Evolutionary conservation across 2,797 vertebrate genomes (phyloP), one percentile per base, ranked within the genome.

Genomic region (Alauda arvensis): DNA sequence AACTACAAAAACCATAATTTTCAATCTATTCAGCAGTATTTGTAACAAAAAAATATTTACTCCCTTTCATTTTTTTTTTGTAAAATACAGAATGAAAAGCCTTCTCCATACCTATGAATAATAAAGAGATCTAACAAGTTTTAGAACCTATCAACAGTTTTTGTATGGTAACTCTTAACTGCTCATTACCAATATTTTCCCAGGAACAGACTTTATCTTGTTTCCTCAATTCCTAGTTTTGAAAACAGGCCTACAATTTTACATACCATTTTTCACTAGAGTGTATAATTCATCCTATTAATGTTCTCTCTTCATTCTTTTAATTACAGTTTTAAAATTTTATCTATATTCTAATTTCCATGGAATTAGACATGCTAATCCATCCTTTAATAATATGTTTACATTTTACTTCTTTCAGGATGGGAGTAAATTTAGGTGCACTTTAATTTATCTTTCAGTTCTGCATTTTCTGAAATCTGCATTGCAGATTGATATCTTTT

Each of bases 281-380:
- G 39, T 66, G 52, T 72, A 85, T 76, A 37, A 53, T 70, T 92
- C 67, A 74, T 86, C 53, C n/a, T 87, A 60, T 87, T 94, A 60
- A 76, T 76, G 52, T 66, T 66, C 18, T 68, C 61, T 62, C 60
- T 71, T 80, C 52, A 29, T 90, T 90, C 59, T 92, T 91, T 81
- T 87, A 90, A 90, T 75, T 72, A 52, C 39, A 56, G 55, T 71
- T 93, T 80, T 76, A 77, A 52, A 48, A 71, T 87, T 94, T 91
- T 59, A 71, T 80, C 80, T 87, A 39, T 87, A 65, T 77, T 87
- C 48, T 85, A 56, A 82, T 93, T 91, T 90, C 51, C 51, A 71
- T 87, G 42, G 70, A 90, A 87, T 95, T 90, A 85, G 87, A 62
- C 63, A 76, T 81, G 79, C 45, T 91, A 90, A 49, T 85, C 60